phyloP scores from a whole-genome alignment of 2,888 invertebrate species.

The Andrena trimmerana region DNA sequence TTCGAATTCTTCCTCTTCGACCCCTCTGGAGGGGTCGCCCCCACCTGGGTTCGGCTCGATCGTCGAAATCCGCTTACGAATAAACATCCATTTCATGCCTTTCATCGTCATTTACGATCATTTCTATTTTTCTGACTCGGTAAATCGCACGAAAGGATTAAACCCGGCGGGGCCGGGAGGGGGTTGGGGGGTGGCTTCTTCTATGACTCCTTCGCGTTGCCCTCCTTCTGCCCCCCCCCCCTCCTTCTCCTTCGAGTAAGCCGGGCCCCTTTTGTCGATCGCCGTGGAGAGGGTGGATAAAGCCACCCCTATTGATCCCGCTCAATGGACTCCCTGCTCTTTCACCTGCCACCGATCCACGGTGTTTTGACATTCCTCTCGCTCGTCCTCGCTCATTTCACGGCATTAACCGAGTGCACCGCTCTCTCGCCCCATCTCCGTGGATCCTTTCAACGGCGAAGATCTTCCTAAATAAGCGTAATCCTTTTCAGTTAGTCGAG shows the following conservation, averaged over 20 bases:
- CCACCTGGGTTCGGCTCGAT: constrained; percentile 31
- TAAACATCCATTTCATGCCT: constrained; percentile 61
- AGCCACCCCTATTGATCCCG: constrained; percentile 75
- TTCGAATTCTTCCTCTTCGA: not conserved
- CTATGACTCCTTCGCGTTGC: constrained; percentile 37
- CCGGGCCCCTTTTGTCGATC: constrained; percentile 63
- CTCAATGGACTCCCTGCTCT: constrained; percentile 73
- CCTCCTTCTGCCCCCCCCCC: constrained; percentile 33
- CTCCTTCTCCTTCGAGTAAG: constrained; percentile 53
- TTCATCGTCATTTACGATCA: constrained; percentile 71
- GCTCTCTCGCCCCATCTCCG: constrained; percentile 9
- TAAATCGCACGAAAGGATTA: constrained; percentile 78
- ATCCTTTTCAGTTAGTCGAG: constrained; percentile 60
- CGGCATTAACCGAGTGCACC: constrained; percentile 56
- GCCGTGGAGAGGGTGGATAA: constrained; percentile 68
- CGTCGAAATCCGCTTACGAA: constrained; percentile 73
- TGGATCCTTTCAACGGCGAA: constrained; percentile 52
- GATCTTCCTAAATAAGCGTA: constrained; percentile 62
- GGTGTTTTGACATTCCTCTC: constrained; percentile 78
- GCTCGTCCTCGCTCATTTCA: constrained; percentile 63
- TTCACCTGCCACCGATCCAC: constrained; percentile 71
- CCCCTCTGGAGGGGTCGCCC: constrained; percentile 6
- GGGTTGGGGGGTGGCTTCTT: constrained; percentile 41
- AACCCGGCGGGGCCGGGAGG: constrained; percentile 27
- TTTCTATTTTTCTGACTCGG: constrained; percentile 74